Evolutionary conservation across 2,888 invertebrate genomes (phyloP).

Genomic region (Netelia melanura): DNA sequence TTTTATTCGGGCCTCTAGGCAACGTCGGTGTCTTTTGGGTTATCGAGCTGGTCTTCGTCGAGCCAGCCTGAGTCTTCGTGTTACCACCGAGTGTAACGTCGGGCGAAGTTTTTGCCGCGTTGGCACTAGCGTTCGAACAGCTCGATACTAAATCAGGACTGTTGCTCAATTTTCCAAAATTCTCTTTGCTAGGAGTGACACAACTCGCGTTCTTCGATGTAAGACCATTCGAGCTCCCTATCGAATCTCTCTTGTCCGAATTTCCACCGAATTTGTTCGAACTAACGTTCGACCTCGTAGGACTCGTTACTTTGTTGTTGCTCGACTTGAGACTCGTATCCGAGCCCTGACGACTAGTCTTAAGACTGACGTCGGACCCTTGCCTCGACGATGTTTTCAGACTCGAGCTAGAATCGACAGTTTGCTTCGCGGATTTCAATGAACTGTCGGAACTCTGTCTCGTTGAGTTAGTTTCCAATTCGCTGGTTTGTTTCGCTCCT

Average conservation of each 20-base stretch:
- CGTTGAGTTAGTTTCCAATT: conserved; percentile 51
- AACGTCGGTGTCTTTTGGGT: conserved; percentile 82
- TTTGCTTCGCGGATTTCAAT: conserved; percentile 69
- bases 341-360: conserved; percentile 73
- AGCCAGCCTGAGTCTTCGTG: conserved; percentile 60
- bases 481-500: conserved; percentile 59
- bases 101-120: conserved; percentile 83
- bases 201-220: conserved; percentile 57
- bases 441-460: conserved; percentile 70
- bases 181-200: conserved; percentile 69
- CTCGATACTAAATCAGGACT: conserved; percentile 91
- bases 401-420: conserved; percentile 28
- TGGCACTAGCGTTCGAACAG: conserved; percentile 85
- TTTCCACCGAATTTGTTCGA: conserved; percentile 67
- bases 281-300: conserved; percentile 62
- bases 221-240: conserved; percentile 35
- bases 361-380: conserved; percentile 65
- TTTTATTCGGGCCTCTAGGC: conserved; percentile 78
- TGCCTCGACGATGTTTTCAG: conserved; percentile 46
- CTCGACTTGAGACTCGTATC: conserved; percentile 74
- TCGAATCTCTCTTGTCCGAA: conserved; percentile 73
- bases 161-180: conserved; percentile 84
- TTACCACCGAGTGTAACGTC: conserved; percentile 80
- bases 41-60: conserved; percentile 78
- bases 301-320: conserved; percentile 32